Conservation (phyloP, 2,797 vertebrate species). For the Tiaroga cobitis region DNA sequence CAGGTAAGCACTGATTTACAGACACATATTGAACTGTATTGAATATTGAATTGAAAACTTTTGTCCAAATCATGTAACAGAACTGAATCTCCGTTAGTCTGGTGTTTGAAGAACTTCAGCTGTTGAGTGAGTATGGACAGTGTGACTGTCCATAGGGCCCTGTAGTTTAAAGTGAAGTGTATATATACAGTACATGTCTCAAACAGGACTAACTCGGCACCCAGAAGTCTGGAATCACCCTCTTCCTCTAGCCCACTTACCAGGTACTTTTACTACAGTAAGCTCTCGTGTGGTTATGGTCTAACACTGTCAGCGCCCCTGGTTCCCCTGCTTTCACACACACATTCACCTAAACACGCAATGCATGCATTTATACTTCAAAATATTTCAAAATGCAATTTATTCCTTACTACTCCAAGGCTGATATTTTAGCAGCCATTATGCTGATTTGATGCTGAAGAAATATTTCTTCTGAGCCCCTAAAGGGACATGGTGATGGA, state of each 20-base stretch:
- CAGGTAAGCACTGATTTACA: conserved; percentile 69
- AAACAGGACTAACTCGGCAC: conserved; percentile 83
- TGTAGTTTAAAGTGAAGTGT: conserved; percentile 36
- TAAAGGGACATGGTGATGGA: too few species aligned
- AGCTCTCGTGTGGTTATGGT: conserved; percentile 56
- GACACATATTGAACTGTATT: neutral
- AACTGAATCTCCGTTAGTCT: neutral
- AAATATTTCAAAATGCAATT: neutral
- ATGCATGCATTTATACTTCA: neutral
- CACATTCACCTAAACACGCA: neutral
- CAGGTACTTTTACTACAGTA: conserved; percentile 74
- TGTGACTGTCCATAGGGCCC: conserved; percentile 15
- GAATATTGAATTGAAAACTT: neutral
- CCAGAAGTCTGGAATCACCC: conserved; percentile 76
- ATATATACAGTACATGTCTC: conserved; percentile 72
- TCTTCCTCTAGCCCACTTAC: conserved; percentile 68
- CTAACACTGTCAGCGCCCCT: conserved; percentile 3
- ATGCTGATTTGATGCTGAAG: neutral
- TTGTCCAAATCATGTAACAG: neutral
- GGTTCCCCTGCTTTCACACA: conserved; percentile 16
- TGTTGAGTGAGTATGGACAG: neutral
- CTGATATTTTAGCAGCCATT: neutral
- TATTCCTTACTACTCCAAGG: neutral
- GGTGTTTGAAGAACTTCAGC: conserved; percentile 18
- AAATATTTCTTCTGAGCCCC: neutral